These are phyloP conservation scores for Plestiodon gilberti DNA, from an alignment of 2,113 vertebrate species.

Conservation along the genomic window DNA sequence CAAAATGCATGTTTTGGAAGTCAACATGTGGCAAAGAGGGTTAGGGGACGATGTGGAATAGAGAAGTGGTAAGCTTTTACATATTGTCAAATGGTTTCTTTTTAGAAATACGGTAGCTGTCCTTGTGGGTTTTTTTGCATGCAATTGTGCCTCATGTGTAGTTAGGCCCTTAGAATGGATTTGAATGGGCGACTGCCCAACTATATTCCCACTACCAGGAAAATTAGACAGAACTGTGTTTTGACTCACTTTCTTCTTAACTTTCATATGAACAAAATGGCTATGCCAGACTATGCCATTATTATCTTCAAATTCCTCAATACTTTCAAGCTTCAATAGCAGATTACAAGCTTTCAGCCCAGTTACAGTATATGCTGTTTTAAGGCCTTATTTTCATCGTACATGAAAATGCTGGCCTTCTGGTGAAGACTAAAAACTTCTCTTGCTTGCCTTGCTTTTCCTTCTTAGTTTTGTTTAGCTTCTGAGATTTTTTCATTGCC, in stretches of 20 bases:
- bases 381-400: not conserved
- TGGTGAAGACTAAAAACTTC: too few species aligned
- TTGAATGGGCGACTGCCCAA: not conserved
- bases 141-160: too few species aligned
- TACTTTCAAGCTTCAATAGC: not conserved
- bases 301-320: not conserved
- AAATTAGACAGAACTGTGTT: too few species aligned
- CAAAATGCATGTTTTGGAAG: not conserved
- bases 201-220: not conserved
- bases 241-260: not conserved
- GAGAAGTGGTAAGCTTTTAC: not conserved
- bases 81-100: not conserved
- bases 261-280: not conserved
- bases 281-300: too few species aligned
- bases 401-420: not conserved
- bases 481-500: too few species aligned
- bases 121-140: too few species aligned
- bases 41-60: not conserved
- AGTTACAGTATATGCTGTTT: not conserved
- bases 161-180: not conserved
- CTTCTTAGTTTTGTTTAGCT: too few species aligned
- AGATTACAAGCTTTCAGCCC: not conserved
- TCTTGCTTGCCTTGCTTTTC: too few species aligned
- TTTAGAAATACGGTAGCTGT: not conserved
- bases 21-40: not conserved